These are phyloP conservation scores for Hexactinellida sp. DNA, from an alignment of 37 sponge, comb jelly and placozoan species.

Conservation along the genomic window DNA sequence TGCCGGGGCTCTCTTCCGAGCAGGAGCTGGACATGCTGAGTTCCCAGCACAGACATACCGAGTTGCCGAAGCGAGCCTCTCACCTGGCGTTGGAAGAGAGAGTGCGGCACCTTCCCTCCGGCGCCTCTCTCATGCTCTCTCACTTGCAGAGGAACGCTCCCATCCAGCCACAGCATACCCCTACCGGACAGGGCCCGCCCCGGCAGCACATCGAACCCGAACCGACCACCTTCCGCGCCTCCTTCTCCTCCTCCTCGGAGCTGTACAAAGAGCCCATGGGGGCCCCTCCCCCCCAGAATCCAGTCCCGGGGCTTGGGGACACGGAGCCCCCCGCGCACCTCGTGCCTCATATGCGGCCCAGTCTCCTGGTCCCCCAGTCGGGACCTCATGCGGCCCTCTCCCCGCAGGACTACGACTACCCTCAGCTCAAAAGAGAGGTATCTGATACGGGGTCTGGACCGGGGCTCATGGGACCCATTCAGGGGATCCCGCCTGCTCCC, in stretches of 20 bases:
- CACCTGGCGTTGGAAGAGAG: background rate
- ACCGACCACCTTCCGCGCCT: background rate
- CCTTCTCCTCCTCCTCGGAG: background rate
- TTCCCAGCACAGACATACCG: background rate
- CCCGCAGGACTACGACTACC: background rate
- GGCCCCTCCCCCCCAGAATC: background rate
- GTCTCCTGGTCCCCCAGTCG: background rate
- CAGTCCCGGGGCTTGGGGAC: background rate
- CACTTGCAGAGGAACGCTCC: background rate
- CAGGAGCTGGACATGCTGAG: slow-evolving; percentile 13
- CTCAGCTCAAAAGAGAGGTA: background rate
- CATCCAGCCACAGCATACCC: background rate
- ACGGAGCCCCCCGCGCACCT: background rate
- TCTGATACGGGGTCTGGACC: background rate
- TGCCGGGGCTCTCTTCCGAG: background rate
- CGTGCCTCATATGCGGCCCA: background rate
- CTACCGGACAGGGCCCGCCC: background rate
- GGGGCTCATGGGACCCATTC: background rate
- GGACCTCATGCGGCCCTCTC: background rate
- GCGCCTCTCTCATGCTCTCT: background rate
- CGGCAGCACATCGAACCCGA: background rate
- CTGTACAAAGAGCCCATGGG: background rate
- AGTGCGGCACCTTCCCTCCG: background rate
- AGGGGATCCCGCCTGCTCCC: background rate
- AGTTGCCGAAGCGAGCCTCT: background rate